Percentiles rank a stretch among this genome's conserved stretches.
phyloP scores from a whole-genome alignment of 2,797 vertebrate species.

The Pangasius mekongensis region DNA sequence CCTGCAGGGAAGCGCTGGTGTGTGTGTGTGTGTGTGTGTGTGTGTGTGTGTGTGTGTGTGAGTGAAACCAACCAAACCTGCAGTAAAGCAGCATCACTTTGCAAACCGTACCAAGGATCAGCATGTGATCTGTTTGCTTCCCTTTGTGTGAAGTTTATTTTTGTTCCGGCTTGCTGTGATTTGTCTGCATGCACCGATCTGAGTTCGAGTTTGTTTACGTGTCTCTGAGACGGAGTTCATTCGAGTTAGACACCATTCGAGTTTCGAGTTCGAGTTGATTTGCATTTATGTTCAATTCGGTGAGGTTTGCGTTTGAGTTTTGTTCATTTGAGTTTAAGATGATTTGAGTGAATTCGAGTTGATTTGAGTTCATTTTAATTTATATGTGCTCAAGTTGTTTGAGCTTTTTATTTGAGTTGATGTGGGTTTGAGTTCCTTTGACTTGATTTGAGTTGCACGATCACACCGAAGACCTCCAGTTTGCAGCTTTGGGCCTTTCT shows the following conservation, averaged over 20 bases:
- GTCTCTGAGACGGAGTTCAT: not conserved
- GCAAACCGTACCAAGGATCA: not conserved
- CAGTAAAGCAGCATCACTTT: not conserved
- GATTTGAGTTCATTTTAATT: not conserved
- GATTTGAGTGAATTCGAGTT: not conserved
- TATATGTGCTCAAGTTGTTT: not conserved
- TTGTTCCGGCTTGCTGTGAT: not conserved
- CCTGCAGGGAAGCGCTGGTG: not conserved
- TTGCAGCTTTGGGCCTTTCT: conserved; percentile 14
- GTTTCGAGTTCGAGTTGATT: not conserved
- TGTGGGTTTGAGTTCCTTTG: not conserved
- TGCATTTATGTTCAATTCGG: not conserved
- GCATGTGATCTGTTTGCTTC: not conserved
- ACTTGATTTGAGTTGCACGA: conserved; percentile 16
- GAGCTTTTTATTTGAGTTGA: not conserved
- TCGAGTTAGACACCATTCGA: not conserved
- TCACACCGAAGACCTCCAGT: conserved; percentile 39
- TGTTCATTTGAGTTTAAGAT: not conserved
- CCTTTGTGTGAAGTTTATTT: not conserved
- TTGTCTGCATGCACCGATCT: conserved; percentile 16
- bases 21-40: conserved; percentile 20
- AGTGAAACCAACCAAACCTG: not conserved
- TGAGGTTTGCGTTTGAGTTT: not conserved
- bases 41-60: not conserved
- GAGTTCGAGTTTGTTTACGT: not conserved